Evolutionary conservation across 2,113 vertebrate species (phyloP).

Genomic region (Eptesicus fuscus): DNA sequence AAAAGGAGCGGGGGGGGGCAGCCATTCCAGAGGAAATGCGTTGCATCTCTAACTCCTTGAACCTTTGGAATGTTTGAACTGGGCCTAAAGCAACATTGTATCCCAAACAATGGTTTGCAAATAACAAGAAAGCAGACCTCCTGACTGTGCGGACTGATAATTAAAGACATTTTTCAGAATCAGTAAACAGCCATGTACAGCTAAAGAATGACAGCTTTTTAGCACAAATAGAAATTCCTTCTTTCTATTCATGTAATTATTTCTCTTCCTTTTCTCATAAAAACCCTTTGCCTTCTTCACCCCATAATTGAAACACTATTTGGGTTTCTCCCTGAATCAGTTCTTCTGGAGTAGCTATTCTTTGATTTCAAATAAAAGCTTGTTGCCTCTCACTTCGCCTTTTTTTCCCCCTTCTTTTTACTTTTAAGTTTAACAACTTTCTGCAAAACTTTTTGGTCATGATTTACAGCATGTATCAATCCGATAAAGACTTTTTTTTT

Average conservation of each 20-base stretch:
- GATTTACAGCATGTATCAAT: neutral
- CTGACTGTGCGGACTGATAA: neutral
- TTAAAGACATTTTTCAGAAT: neutral
- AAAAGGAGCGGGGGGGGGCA: fast-evolving
- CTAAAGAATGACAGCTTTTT: neutral
- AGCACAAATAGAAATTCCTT: neutral
- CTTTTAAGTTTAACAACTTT: neutral
- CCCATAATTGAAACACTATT: neutral
- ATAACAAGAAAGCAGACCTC: neutral
- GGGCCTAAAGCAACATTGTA: neutral
- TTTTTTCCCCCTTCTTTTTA: neutral
- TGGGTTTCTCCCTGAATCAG: neutral
- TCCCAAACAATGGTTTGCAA: neutral
- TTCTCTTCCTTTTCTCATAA: neutral
- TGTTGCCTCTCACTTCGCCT: neutral
- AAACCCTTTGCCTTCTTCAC: neutral
- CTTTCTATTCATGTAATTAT: neutral
- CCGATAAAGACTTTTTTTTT: neutral
- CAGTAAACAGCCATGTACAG: neutral
- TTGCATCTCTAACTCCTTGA: neutral
- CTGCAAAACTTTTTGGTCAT: neutral
- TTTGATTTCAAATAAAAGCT: neutral
- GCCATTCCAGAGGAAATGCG: neutral
- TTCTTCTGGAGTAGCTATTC: neutral
- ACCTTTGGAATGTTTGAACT: neutral